Base-by-base conservation (phyloP, 2,113 vertebrate species). In the Bungarus multicinctus region DNA sequence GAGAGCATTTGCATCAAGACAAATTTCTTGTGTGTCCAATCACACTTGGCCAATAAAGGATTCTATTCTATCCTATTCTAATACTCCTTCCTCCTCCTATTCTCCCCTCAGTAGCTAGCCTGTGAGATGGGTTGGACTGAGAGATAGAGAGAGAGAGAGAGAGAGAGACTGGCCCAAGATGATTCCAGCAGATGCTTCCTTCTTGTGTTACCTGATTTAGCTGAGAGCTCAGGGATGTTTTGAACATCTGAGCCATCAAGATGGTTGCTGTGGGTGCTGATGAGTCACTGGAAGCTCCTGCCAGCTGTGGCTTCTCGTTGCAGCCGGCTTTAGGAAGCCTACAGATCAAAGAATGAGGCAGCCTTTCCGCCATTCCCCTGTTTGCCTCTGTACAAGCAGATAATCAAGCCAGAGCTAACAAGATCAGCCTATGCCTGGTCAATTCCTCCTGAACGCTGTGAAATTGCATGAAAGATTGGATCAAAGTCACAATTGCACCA, bases 391-490 rank as follows among this genome's bases (percentile, higher is more conserved):
- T 91, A 5, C 34, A 90, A 55, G 69, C 95, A 95, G 50, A 22
- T 2, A 93, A 30, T 87, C 95, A 92, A 85, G 23, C 88, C 60
- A 47, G 57, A 92, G 57, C n/a, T 85, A 95, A 94, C 52, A 16
- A 20, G 95, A 96, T 96, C 94, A 93, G 94, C 57, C 87, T 16
- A 47, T 20, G 92, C 94, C 89, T 0, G 0, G 93, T 18, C 81
- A 97, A 91, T 52, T 95, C 94, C 93, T 94, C 93, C 91, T 74
- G 88, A 96, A 95, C 85, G 52, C 95, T 94, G 94, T 96, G 97
- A 97, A 97, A 97, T 94, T 94, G 94, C 95, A 95, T 94, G 92
- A 96, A 95, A 96, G 96, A 95, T 96, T 93, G 94, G 95, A 97
- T 97, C 96, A 94, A 91, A 96, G 97, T 94, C 95, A 86, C 88